A percentile compares a stretch with the other conserved stretches of the same genome.
Evolutionary conservation across 2,888 invertebrate species (phyloP).

Genomic region (Aleiodes testaceus): DNA sequence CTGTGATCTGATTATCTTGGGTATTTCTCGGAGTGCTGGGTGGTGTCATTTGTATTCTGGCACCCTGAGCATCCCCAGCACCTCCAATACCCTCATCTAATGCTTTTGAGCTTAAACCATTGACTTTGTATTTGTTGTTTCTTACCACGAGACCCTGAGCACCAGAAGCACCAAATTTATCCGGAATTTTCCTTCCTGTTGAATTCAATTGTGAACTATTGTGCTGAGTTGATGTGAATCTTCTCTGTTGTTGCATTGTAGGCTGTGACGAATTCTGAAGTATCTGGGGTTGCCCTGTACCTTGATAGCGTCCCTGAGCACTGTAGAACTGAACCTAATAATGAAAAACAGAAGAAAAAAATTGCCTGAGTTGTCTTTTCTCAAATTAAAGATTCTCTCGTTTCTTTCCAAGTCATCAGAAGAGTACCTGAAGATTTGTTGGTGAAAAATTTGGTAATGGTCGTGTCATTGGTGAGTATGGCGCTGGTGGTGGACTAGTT

Average conservation of each 20-base stretch:
- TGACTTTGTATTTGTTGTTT: slow-evolving; percentile 64
- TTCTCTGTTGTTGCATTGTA: slow-evolving; percentile 52
- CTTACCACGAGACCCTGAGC: slow-evolving; percentile 56
- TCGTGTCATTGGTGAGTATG: slow-evolving; percentile 64
- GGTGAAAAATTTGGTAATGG: slow-evolving; percentile 68
- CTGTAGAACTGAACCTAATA: slow-evolving; percentile 69
- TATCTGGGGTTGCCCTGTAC: slow-evolving; percentile 52
- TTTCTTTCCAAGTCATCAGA: slow-evolving; percentile 51
- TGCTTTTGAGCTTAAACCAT: slow-evolving; percentile 56
- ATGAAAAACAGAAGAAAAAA: slow-evolving; percentile 40
- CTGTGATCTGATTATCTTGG: slow-evolving; percentile 61
- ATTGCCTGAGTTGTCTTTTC: too few relatives aligned
- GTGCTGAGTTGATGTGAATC: slow-evolving; percentile 34
- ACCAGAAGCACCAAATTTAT: slow-evolving; percentile 41
- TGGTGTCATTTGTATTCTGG: slow-evolving; percentile 66
- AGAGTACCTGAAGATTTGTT: slow-evolving; percentile 68
- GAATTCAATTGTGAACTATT: slow-evolving; percentile 24
- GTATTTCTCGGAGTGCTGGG: slow-evolving; percentile 65
- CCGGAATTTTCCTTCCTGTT: slow-evolving; percentile 27
- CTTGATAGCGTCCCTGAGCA: slow-evolving; percentile 48
- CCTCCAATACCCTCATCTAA: slow-evolving; percentile 58
- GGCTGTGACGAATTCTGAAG: slow-evolving; percentile 49
- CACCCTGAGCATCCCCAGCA: slow-evolving; percentile 64
- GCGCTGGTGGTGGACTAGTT: slow-evolving; percentile 64
- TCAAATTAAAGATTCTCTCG: neutral